Percentiles rank a stretch among this genome's conserved stretches.
Conservation (phyloP, 2,888 invertebrate species). For the Margaritifera margaritifera region DNA sequence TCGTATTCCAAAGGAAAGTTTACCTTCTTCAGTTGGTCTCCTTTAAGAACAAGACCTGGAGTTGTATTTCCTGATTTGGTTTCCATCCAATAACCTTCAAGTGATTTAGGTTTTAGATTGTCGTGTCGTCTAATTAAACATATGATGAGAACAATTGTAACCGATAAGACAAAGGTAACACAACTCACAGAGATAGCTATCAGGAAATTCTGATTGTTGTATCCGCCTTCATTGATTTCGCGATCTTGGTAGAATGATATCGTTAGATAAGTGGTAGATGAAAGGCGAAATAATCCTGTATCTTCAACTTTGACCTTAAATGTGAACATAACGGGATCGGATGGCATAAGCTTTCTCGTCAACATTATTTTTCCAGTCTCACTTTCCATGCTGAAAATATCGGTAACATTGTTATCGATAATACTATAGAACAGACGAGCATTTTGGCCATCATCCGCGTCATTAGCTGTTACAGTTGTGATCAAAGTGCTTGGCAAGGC, state of each 20-base stretch:
- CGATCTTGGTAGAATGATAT: not conserved
- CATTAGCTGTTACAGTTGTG: constrained; percentile 24
- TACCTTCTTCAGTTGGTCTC: no score
- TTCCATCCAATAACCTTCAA: constrained; percentile 5
- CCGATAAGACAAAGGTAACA: constrained; percentile 41
- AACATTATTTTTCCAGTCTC: constrained; percentile 31
- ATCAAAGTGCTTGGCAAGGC: constrained; percentile 23
- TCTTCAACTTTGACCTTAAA: constrained; percentile 26
- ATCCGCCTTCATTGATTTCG: not conserved
- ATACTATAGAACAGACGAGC: constrained; percentile 25
- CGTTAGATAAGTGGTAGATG: not conserved
- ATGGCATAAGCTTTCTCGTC: constrained; percentile 11
- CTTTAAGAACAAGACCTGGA: no score
- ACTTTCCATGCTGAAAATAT: constrained; percentile 24
- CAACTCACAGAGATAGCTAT: constrained; percentile 46
- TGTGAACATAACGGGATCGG: constrained; percentile 10
- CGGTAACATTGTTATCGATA: constrained; percentile 19
- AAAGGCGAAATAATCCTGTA: constrained; percentile 8
- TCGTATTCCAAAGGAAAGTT: no score
- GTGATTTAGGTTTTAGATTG: not conserved
- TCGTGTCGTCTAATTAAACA: constrained; percentile 38
- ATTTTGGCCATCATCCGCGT: constrained; percentile 34
- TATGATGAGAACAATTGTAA: constrained; percentile 41
- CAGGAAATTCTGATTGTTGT: constrained; percentile 31
- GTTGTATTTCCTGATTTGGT: constrained; percentile 2